Base-by-base conservation (phyloP, 2,797 vertebrate species). In the Gallinago stenura region DNA sequence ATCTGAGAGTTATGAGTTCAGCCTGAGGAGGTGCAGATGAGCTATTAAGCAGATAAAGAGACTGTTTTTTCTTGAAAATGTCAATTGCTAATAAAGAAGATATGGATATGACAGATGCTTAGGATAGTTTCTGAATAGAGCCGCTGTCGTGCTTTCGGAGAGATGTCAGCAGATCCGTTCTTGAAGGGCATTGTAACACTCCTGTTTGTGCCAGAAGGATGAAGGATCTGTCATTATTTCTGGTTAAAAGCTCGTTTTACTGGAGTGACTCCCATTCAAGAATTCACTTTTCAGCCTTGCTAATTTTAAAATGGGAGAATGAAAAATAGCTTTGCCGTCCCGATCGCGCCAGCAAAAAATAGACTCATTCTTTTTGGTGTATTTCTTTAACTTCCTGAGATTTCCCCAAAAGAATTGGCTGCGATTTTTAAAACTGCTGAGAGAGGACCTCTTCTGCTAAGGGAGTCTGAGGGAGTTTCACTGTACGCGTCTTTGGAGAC, bases 1-100 rank as follows among this genome's bases (percentile, higher is more conserved):
- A 5, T 21, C 37, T 35, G 43, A 30, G 94, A 96, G 93, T 91
- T 94, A 84, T 89, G 93, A 85, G 83, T 90, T 95, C 95, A 85
- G 88, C 90, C 84, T 68, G 81, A 92, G 94, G 78, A 95, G 92
- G 90, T 89, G 83, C 94, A 95, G 96, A 96, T 91, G 95, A 95
- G 92, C 81, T 93, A 89, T 95, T 95, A 94, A 68, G 90, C 81
- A 95, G 92, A 92, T 96, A 94, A 90, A 90, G 87, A 85, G 93
- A 90, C 57, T 93, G 77, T 88, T 94, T 96, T 97, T 92, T 95
- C 93, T 97, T 94, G 86, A 89, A 95, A 96, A 97, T 95, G 95
- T 95, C 94, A 94, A 93, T 96, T 93, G 92, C 89, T 95, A 95
- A 97, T 94, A 97, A 97, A 96, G 95, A 87, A 92, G 94, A 97